Percentiles rank a stretch among this genome's conserved stretches.
Evolutionary conservation across 2,797 vertebrate genomes (phyloP).

Genomic region (Netta rufina): DNA sequence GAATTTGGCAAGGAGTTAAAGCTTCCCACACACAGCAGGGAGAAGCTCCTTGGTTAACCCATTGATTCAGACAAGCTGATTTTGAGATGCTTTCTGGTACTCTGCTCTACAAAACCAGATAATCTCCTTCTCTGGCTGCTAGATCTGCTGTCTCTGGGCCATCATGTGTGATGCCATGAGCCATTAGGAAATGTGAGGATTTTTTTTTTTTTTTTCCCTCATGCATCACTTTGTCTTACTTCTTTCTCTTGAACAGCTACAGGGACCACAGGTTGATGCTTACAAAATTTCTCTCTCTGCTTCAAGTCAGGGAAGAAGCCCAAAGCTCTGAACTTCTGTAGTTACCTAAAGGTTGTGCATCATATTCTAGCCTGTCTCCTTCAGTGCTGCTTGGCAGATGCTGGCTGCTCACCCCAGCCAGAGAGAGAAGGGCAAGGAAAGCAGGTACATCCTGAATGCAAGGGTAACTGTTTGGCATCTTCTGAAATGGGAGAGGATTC

Average conservation of each 20-base stretch:
- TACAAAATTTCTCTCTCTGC: not conserved
- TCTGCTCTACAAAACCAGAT: not conserved
- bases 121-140: not conserved
- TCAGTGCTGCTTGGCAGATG: not conserved
- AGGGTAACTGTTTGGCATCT: not conserved
- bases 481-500: not conserved
- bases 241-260: not conserved
- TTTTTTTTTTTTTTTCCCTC: not conserved
- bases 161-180: not conserved
- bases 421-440: not conserved
- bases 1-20: constrained; percentile 62
- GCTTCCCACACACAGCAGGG: constrained; percentile 50
- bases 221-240: not conserved
- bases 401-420: not conserved
- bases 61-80: not conserved
- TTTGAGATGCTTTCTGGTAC: not conserved
- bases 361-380: not conserved
- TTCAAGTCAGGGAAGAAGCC: not conserved
- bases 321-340: not conserved
- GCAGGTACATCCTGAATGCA: not conserved
- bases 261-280: not conserved
- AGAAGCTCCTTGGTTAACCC: constrained; percentile 56
- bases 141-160: not conserved
- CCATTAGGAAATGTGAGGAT: not conserved
- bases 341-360: not conserved